Conservation (phyloP, 1,140 invertebrate species). For the Trachelipus rathkii region DNA sequence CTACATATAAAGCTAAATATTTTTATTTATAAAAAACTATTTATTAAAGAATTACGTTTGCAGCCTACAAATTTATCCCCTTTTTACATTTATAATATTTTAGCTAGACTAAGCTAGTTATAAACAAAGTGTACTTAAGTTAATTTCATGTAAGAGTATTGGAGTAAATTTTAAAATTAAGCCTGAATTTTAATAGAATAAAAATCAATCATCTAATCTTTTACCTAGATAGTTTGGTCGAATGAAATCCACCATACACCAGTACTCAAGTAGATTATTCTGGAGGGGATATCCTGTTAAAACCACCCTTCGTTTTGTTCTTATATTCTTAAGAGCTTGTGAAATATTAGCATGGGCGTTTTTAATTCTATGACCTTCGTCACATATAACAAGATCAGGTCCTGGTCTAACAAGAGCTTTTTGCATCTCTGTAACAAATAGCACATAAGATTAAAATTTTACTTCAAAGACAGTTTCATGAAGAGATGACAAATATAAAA, state of each 20-base stretch:
- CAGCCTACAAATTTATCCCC: too few relatives aligned
- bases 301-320: slow-evolving; percentile 81
- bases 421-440: slow-evolving; percentile 68
- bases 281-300: slow-evolving; percentile 94
- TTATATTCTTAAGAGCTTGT: slow-evolving; percentile 83
- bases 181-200: not conserved
- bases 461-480: too few relatives aligned
- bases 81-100: too few relatives aligned
- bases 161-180: slow-evolving; percentile 3
- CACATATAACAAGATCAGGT: slow-evolving; percentile 90
- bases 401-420: slow-evolving; percentile 82
- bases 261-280: slow-evolving; percentile 92
- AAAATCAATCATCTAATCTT: slow-evolving; percentile 12
- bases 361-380: slow-evolving; percentile 94
- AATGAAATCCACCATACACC: slow-evolving; percentile 96
- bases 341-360: slow-evolving; percentile 91
- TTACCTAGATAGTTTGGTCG: slow-evolving; percentile 78
- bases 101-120: too few relatives aligned
- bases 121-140: too few relatives aligned
- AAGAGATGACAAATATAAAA: too few relatives aligned
- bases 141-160: too few relatives aligned
- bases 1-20: too few relatives aligned
- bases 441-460: too few relatives aligned
- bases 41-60: too few relatives aligned
- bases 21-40: too few relatives aligned